Evolutionary conservation across 2,797 vertebrate genomes (phyloP), one percentile per base, ranked within the genome.

Genomic region (Allobates femoralis): DNA sequence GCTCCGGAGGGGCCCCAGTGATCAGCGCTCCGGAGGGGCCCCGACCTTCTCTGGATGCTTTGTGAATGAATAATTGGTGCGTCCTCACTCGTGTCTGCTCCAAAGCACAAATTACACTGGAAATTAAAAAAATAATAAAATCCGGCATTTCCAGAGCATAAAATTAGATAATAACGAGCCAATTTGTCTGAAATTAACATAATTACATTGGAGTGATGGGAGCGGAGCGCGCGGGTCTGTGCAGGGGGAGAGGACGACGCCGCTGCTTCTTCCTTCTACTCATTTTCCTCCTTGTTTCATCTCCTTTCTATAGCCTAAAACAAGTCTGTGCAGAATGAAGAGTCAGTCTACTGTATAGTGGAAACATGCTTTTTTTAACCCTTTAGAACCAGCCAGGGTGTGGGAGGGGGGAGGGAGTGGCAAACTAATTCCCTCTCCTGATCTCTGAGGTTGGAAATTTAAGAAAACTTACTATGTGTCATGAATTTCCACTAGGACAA

Each of bases 111-210:
- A 85, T 85, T 79, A 79, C 32, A 85, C 74, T 37, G 12, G 34
- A 79, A 69, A 79, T 60, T 2, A n/a, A 23, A 71, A 41, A 37
- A 79, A 62, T n/a, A n/a, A n/a, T n/a, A n/a, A n/a, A n/a, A 75
- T 81, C 41, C 6, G 28, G 18, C 71, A 21, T 32, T 73, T 81
- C 75, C 46, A 46, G 79, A 86, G 32, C 85, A 81, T 74, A 86
- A 86, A 86, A 86, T 81, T 19, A 86, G 85, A 81, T 81, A 46
- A 79, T 86, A 86, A 86, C 81, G 85, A 86, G 55, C 26, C 62
- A 86, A 81, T 86, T 81, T 86, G 85, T 50, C 85, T 86, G 37
- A 86, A 86, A 86, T 86, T 79, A 86, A 14, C 34, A 51, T 64
- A 28, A 73, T 73, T 79, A 55, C 46, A 71, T 71, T 58, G 51